phyloP scores from a whole-genome alignment of 53 echinoderm and acorn worm species.

The Holothuria scabra region DNA sequence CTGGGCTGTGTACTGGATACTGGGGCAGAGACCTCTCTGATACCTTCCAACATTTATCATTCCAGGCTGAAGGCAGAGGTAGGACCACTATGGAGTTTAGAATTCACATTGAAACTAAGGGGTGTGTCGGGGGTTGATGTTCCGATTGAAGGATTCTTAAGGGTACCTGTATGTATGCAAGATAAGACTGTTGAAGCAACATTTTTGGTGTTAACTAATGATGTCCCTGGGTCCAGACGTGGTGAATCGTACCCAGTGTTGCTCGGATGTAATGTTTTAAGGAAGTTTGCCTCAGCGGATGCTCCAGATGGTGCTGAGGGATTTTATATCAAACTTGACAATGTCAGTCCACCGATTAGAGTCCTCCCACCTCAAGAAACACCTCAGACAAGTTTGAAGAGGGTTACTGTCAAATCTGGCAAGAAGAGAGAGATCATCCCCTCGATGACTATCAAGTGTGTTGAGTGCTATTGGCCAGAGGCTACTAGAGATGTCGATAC shows the following conservation, averaged over 20 bases:
- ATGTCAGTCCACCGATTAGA: background rate
- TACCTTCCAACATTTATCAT: slow-evolving; percentile 5
- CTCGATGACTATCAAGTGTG: background rate
- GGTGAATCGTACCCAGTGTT: slow-evolving; percentile 29
- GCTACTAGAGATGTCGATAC: background rate
- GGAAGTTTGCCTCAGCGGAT: slow-evolving; percentile 29
- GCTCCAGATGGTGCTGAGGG: too few species aligned
- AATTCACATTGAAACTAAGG: slow-evolving; percentile 27
- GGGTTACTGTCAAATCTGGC: background rate
- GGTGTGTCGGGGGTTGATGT: slow-evolving; percentile 42
- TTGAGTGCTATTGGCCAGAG: background rate
- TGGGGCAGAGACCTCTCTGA: slow-evolving; percentile 46
- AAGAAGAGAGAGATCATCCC: background rate
- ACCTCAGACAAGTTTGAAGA: background rate
- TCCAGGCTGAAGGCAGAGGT: slow-evolving; percentile 10
- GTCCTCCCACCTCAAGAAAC: slow-evolving; percentile 1
- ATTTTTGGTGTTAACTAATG: slow-evolving; percentile 34
- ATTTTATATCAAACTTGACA: too few species aligned
- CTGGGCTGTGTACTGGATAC: slow-evolving; percentile 53
- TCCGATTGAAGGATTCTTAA: slow-evolving; percentile 42
- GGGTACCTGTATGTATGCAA: slow-evolving; percentile 24
- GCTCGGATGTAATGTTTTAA: slow-evolving; percentile 45
- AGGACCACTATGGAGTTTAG: slow-evolving; percentile 27
- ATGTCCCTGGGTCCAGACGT: background rate
- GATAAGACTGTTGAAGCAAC: slow-evolving; percentile 23